Conservation (phyloP, 2,797 vertebrate genomes). For the Pangasius djambal region DNA sequence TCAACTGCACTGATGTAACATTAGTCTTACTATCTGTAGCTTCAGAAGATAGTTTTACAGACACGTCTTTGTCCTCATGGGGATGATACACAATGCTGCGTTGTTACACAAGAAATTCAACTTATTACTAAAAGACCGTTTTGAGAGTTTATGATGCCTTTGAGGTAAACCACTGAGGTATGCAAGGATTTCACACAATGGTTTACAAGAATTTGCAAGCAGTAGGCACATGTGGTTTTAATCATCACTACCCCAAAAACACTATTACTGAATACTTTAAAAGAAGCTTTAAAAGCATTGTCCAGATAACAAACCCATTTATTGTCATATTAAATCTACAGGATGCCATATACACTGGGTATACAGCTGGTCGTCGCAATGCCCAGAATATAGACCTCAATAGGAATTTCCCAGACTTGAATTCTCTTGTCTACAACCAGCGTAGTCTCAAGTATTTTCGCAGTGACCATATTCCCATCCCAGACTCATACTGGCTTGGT, state of each 20-base stretch:
- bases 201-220: slow-evolving; percentile 16
- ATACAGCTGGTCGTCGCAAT: slow-evolving; percentile 83
- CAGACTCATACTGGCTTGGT: slow-evolving; percentile 93
- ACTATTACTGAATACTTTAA: background rate
- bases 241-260: background rate
- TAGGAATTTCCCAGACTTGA: slow-evolving; percentile 92
- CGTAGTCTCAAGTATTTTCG: slow-evolving; percentile 73
- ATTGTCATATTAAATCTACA: slow-evolving; percentile 56
- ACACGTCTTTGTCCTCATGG: background rate
- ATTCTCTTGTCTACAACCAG: slow-evolving; percentile 84
- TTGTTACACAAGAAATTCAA: slow-evolving; percentile 14
- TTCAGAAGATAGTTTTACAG: background rate
- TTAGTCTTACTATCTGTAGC: background rate
- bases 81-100: background rate
- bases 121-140: background rate
- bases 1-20: background rate
- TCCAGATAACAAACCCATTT: background rate
- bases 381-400: slow-evolving; percentile 93
- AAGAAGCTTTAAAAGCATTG: background rate
- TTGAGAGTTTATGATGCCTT: background rate
- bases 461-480: slow-evolving; percentile 88
- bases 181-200: slow-evolving; percentile 9
- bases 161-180: slow-evolving; percentile 20
- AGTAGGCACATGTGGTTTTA: slow-evolving; percentile 6
- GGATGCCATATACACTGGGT: slow-evolving; percentile 77